phyloP scores from a whole-genome alignment of 2,113 vertebrate species.

The Aptenodytes patagonicus region DNA sequence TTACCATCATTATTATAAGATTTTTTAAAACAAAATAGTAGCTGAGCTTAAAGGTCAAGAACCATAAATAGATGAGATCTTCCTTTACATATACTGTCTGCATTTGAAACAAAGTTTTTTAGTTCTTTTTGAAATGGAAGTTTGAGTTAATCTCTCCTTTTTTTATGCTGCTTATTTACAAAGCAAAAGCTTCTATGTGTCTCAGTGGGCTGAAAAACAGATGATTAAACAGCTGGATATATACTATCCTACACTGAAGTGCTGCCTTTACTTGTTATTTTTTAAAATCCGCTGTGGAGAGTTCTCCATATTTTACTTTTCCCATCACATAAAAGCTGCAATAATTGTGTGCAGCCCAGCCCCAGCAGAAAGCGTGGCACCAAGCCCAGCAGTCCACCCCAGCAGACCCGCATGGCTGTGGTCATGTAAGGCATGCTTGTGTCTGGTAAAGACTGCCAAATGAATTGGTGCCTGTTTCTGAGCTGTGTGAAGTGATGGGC shows the following conservation, averaged over 20 bases:
- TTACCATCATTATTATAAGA: neutral
- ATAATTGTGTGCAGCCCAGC: neutral
- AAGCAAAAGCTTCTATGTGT: neutral
- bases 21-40: neutral
- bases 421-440: neutral
- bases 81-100: neutral
- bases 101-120: neutral
- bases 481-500: neutral
- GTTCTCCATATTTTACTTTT: neutral
- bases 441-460: too few relatives aligned
- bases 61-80: neutral
- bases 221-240: neutral
- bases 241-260: neutral
- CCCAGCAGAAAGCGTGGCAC: rapidly evolving
- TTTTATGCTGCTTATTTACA: neutral
- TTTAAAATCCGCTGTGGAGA: neutral
- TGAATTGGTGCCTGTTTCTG: neutral
- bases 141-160: neutral
- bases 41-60: constrained; percentile 10
- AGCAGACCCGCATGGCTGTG: rapidly evolving
- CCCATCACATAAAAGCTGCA: neutral
- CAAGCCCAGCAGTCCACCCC: neutral
- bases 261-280: neutral
- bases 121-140: neutral
- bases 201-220: neutral